Conservation (phyloP, 2,888 invertebrate genomes). For the Xestia ashworthii region DNA sequence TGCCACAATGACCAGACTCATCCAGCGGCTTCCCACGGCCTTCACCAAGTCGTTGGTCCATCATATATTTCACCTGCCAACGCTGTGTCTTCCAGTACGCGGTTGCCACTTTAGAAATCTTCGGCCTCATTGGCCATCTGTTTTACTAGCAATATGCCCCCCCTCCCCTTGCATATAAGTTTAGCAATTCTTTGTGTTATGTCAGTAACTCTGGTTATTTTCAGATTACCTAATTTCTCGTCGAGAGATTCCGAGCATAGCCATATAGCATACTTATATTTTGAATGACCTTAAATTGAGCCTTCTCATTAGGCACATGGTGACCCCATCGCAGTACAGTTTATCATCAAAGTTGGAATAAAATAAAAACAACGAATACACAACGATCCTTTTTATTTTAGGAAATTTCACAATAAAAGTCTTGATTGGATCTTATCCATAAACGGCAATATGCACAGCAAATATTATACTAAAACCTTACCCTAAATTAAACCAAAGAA, state of each 20-base stretch:
- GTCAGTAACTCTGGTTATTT: background rate
- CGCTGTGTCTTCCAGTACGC: background rate
- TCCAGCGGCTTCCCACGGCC: background rate
- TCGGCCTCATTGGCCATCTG: background rate
- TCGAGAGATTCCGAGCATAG: background rate
- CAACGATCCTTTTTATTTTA: conserved; percentile 87
- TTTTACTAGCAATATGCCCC: no score
- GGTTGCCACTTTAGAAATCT: background rate
- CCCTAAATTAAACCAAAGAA: conserved; percentile 74
- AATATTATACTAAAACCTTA: conserved; percentile 75
- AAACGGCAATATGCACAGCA: conserved; percentile 89
- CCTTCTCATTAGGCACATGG: background rate
- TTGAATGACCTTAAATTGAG: background rate
- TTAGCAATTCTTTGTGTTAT: background rate
- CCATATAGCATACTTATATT: background rate
- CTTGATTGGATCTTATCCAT: conserved; percentile 90
- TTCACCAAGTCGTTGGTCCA: background rate
- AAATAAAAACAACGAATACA: conserved; percentile 77
- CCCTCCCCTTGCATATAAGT: no score
- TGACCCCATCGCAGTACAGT: background rate
- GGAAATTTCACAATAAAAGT: conserved; percentile 89
- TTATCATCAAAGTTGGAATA: background rate
- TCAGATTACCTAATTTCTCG: background rate
- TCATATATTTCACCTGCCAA: background rate
- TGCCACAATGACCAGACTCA: background rate